Evolutionary conservation across 1,140 invertebrate species (phyloP), one percentile per base, ranked within the genome.

Genomic region (Saxidomus purpurata): DNA sequence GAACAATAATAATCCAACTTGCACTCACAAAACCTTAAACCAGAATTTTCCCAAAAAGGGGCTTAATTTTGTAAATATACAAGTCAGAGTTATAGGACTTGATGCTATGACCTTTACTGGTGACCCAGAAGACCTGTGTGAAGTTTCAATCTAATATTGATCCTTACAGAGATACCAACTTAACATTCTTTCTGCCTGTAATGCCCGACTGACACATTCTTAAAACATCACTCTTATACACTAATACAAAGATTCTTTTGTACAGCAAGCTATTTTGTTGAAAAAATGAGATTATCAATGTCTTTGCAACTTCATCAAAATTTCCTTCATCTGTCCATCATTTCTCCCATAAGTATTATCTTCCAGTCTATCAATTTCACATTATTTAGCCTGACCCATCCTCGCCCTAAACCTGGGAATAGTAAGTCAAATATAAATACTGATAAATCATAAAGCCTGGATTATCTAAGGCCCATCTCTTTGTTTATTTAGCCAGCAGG

Each of bases 351-450:
- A 22, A 47, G 40, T n/a, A 76, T 76, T 40, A 63, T 63, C 71
- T 47, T 17, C 4, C 11, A 76, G 71, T 76, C 71, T 79, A 55
- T 55, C 76, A 52, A 55, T 55, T 55, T 74, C 67, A 55, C 38
- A 85, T 85, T 74, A 74, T 52, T 59, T 67, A 85, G 9, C 69
- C 17, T 40, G 1, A 85, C 83, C 63, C 40, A 71, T 71, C 63
- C 63, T 40, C 22, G 17, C 0, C 11, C 19, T 47, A 85, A 36
- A 17, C 22, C 25, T 3, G n/a, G 8, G 67, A 85, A 85, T 59
- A 74, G 63, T 85, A 74, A 85, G 69, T 85, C 49, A 85, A 85
- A 85, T 59, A 85, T 34, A 85, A 85, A 85, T 74, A 74, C 83
- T 85, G 83, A 85, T 85, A 85, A 74, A 85, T 85, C 83, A 85